phyloP scores from a whole-genome alignment of 1,140 invertebrate genomes.

The Argopecten irradians region DNA sequence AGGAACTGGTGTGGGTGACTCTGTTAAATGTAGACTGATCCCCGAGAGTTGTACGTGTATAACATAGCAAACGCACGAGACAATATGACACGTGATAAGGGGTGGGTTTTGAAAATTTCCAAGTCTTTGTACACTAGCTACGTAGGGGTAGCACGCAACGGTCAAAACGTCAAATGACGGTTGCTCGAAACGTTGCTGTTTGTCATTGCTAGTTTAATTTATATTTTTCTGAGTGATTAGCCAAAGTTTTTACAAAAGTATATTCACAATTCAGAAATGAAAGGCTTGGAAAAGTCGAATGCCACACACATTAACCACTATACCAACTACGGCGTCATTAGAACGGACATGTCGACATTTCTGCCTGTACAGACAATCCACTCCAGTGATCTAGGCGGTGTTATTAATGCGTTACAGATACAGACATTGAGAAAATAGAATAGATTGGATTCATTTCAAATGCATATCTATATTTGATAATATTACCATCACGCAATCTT shows the following conservation, averaged over 20 bases:
- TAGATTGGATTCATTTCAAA: not conserved
- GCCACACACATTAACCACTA: too few relatives aligned
- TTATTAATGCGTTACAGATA: not conserved
- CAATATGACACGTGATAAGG: not conserved
- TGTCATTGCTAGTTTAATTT: too few relatives aligned
- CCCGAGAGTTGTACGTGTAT: not conserved
- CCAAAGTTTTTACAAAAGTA: too few relatives aligned
- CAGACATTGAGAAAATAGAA: not conserved
- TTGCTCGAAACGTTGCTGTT: not conserved
- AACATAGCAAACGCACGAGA: not conserved
- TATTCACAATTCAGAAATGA: too few relatives aligned
- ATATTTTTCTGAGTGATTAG: too few relatives aligned
- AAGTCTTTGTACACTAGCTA: not conserved
- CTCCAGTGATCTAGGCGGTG: not conserved
- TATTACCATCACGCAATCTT: not conserved
- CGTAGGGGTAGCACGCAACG: not conserved
- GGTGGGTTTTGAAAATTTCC: not conserved
- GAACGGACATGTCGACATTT: not conserved
- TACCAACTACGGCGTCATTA: too few relatives aligned
- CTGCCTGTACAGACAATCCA: not conserved
- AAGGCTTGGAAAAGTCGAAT: too few relatives aligned
- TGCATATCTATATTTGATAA: constrained; percentile 1
- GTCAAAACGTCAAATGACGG: not conserved
- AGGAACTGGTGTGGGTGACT: not conserved
- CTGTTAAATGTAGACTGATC: not conserved